Percentiles rank a stretch among this genome's conserved stretches.
Evolutionary conservation across 2,888 invertebrate genomes (phyloP).

Genomic region (Gerris lacustris): DNA sequence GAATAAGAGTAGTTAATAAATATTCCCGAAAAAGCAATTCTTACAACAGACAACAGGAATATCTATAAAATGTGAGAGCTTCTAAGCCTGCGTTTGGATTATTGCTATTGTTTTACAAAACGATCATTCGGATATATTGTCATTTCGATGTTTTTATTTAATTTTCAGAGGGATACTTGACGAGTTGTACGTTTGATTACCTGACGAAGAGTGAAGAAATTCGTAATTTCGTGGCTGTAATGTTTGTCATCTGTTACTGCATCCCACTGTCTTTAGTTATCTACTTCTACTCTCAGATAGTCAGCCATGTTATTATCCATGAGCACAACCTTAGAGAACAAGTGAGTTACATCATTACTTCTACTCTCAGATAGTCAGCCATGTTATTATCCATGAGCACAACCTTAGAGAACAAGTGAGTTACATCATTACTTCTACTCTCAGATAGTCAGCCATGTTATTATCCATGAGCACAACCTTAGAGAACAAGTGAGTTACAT

Average conservation of each 20-base stretch:
- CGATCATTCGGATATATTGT: not conserved
- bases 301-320: constrained; percentile 74
- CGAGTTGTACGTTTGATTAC: constrained; percentile 73
- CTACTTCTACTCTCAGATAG: constrained; percentile 75
- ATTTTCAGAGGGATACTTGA: constrained; percentile 72
- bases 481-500: constrained; percentile 44
- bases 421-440: constrained; percentile 50
- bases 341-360: constrained; percentile 39
- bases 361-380: constrained; percentile 75
- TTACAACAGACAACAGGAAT: no score
- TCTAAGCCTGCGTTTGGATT: not conserved
- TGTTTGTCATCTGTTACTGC: constrained; percentile 64
- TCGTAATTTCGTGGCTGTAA: constrained; percentile 59
- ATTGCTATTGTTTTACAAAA: not conserved
- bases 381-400: constrained; percentile 76
- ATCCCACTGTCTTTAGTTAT: constrained; percentile 65
- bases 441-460: constrained; percentile 76
- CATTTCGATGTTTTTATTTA: constrained; percentile 15
- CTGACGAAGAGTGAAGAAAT: constrained; percentile 66
- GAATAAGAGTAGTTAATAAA: no score
- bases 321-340: constrained; percentile 67
- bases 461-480: constrained; percentile 70
- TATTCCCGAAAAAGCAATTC: no score
- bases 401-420: constrained; percentile 53
- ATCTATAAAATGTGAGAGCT: no score